Evolutionary conservation across 1,140 invertebrate species (phyloP), one percentile per base, ranked within the genome.

Genomic region (Brachionus paranguensis): DNA sequence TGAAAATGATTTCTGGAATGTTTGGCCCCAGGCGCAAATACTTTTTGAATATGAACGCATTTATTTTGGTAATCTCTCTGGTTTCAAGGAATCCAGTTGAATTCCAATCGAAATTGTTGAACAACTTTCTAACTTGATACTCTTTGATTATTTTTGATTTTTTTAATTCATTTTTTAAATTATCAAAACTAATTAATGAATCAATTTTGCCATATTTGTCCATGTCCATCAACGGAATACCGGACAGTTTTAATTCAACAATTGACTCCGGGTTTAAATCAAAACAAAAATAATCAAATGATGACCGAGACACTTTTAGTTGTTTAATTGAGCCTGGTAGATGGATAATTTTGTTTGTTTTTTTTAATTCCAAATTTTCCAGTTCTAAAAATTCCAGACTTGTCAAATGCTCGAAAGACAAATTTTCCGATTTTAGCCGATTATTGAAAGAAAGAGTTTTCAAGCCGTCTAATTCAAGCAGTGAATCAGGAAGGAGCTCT

Each of bases 41-140:
- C 14, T 79, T 55, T 79, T 79, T 79, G 12, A 53, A 79, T 11
- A 79, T 60, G 17, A 79, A 79, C 3, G 78, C 43, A 37, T 79
- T 79, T 27, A 79, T 53, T 79, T 60, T 79, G 24, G 10, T 55
- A 0, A 79, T 79, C 27, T 79, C 78, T 60, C 47, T 79, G 3
- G n/a, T 17, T 60, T 60, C 55, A 37, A 79, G n/a, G 20, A 41
- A 79, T 11, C 47, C 47, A 64, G 60, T 79, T 2, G 27, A 41
- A 24, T 64, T 41, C 20, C 45, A 33, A 55, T 79, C 78, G 14
- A 50, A 79, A 60, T 64, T 12, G 3, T 79, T 53, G 33, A 79
- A 79, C 7, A 64, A 3, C 27, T 55, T 43, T 53, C 24, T 50
- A n/a, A 64, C 6, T 2, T 53, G 20, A 53, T 79, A 5, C 11